phyloP scores from a whole-genome alignment of 2,797 vertebrate species.

The Amphiprion clarkii region DNA sequence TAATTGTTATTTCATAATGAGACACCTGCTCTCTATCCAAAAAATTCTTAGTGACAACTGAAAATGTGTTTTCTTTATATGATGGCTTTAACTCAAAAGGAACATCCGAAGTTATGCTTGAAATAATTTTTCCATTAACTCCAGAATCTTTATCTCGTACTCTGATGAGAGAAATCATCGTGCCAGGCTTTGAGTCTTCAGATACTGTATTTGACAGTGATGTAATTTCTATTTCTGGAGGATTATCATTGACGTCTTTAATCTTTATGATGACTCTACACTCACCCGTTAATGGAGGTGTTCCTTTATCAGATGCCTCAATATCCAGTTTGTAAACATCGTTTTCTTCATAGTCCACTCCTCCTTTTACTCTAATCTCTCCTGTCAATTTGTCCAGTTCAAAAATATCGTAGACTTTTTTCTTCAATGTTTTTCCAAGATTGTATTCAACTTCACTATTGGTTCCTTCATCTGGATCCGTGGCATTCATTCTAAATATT shows the following conservation, averaged over 20 bases:
- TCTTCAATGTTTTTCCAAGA: constrained; percentile 49
- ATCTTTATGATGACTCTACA: constrained; percentile 73
- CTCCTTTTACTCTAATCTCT: constrained; percentile 64
- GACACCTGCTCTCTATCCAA: constrained; percentile 85
- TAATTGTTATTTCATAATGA: constrained; percentile 83
- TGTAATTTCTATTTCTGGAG: constrained; percentile 74
- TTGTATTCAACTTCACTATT: constrained; percentile 73
- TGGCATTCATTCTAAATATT: constrained; percentile 65
- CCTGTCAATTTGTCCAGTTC: constrained; percentile 67
- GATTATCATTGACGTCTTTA: constrained; percentile 75
- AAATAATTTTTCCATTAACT: constrained; percentile 59
- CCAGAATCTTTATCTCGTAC: constrained; percentile 67
- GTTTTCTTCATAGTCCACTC: constrained; percentile 72
- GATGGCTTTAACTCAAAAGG: constrained; percentile 72
- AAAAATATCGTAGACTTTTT: constrained; percentile 59
- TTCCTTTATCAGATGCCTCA: constrained; percentile 74
- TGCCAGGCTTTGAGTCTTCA: constrained; percentile 70
- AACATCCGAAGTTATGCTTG: constrained; percentile 20
- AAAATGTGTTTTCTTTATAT: constrained; percentile 71
- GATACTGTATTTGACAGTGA: constrained; percentile 31
- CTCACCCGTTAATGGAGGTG: constrained; percentile 59
- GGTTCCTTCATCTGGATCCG: constrained; percentile 68
- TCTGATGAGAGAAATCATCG: constrained; percentile 62
- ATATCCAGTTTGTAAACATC: constrained; percentile 69
- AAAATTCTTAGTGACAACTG: constrained; percentile 31